Evolutionary conservation across 2,888 invertebrate genomes (phyloP).

Genomic region (Linnaemya vulpina): DNA sequence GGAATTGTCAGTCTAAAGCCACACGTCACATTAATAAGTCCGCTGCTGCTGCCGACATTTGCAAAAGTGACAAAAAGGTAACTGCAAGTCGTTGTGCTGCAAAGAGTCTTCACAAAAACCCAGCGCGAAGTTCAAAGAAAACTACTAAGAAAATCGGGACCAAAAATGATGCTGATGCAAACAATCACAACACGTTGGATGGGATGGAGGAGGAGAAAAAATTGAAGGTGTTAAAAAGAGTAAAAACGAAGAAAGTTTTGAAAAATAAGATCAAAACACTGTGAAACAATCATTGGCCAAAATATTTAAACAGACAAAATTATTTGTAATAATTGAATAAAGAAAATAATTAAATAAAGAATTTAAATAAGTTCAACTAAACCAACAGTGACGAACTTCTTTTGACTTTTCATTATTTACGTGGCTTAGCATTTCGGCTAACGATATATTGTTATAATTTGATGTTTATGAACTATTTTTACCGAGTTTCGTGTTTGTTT

Average conservation of each 20-base stretch:
- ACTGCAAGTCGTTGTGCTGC: background rate
- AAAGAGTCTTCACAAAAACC: background rate
- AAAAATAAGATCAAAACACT: too few species aligned
- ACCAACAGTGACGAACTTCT: too few species aligned
- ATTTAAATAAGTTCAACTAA: too few species aligned
- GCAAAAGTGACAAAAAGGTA: background rate
- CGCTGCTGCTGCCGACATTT: background rate
- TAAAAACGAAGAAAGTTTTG: too few species aligned
- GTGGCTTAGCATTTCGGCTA: too few species aligned
- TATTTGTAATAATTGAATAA: conserved; percentile 1
- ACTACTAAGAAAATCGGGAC: background rate
- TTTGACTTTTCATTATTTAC: too few species aligned
- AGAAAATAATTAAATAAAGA: too few species aligned
- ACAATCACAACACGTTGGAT: background rate
- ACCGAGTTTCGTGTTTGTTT: too few species aligned
- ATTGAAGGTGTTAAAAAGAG: background rate
- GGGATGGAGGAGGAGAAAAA: too few species aligned
- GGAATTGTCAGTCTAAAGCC: background rate
- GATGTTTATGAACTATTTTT: too few species aligned
- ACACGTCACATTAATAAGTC: background rate
- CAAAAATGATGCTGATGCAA: conserved; percentile 4
- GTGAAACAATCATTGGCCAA: background rate
- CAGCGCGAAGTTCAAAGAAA: conserved; percentile 4
- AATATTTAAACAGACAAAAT: background rate
- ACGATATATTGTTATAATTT: too few species aligned